Percentiles rank a stretch among this genome's conserved stretches.
These are phyloP conservation scores for Ascidia mentula DNA, from an alignment of 23 tunicate genomes.

Conservation along the genomic window DNA sequence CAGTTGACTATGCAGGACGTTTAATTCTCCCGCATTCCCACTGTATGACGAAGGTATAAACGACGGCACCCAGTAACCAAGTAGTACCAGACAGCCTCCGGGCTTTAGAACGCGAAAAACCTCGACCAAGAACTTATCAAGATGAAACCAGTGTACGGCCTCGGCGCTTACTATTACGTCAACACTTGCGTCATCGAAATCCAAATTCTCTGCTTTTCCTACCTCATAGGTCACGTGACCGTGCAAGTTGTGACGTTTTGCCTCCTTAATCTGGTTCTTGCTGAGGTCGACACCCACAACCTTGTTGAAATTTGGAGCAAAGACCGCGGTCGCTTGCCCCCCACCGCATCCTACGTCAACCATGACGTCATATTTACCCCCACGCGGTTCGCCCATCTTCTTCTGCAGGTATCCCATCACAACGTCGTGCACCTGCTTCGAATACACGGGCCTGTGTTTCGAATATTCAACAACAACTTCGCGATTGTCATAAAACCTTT, in stretches of 20 bases:
- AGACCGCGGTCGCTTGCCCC: constrained; percentile 4
- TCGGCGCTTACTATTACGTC: neutral
- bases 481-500: neutral
- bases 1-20: neutral
- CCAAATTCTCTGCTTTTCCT: neutral
- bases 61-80: neutral
- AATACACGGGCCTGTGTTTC: neutral
- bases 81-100: constrained; percentile 8
- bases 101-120: constrained; percentile 25
- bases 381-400: neutral
- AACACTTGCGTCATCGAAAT: constrained; percentile 6
- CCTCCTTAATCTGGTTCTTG: constrained; percentile 7
- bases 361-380: neutral
- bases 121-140: neutral
- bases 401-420: neutral
- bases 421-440: neutral
- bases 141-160: constrained; percentile 15
- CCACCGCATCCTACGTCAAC: constrained; percentile 34
- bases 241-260: neutral
- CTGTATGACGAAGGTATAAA: neutral
- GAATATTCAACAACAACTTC: neutral
- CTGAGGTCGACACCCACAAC: constrained; percentile 22
- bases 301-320: constrained; percentile 10
- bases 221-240: constrained; percentile 5
- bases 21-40: neutral